Conservation (phyloP, 1,140 invertebrate species). For the Musca vetustissima region DNA sequence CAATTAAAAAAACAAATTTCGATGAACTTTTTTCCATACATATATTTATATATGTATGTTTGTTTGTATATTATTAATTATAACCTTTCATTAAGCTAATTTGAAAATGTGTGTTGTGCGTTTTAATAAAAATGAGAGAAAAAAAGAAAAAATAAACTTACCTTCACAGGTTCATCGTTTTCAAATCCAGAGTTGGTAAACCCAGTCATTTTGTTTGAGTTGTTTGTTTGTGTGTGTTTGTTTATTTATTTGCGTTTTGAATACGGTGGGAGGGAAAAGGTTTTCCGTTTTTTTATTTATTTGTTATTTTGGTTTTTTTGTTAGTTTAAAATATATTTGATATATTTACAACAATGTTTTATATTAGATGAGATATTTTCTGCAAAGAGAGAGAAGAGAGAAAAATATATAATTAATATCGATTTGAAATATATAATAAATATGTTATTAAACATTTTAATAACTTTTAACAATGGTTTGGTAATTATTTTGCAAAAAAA, state of each 20-base stretch:
- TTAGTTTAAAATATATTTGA: not conserved
- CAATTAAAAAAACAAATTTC: too few species aligned
- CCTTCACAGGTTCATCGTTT: slow-evolving; percentile 54
- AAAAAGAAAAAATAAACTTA: too few species aligned
- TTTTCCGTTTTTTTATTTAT: not conserved
- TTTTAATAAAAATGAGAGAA: too few species aligned
- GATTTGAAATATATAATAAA: not conserved
- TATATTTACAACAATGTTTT: not conserved
- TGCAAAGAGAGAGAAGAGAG: not conserved
- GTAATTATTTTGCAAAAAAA: too few species aligned
- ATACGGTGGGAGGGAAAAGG: not conserved
- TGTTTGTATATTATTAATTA: too few species aligned
- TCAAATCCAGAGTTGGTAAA: slow-evolving; percentile 51
- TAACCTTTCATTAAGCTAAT: too few species aligned
- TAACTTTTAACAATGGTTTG: too few species aligned
- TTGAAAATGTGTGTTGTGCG: not conserved
- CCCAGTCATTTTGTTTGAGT: slow-evolving; percentile 46
- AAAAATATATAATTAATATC: slow-evolving; percentile 6
- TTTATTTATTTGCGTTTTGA: slow-evolving; percentile 1
- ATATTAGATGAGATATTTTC: slow-evolving; percentile 5
- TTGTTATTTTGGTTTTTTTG: too few species aligned
- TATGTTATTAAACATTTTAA: not conserved
- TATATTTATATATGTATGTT: too few species aligned
- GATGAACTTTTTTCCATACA: too few species aligned
- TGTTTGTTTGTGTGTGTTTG: slow-evolving; percentile 3